phyloP scores from a whole-genome alignment of 2,888 invertebrate species.

The Sphaeridia pumilis region DNA sequence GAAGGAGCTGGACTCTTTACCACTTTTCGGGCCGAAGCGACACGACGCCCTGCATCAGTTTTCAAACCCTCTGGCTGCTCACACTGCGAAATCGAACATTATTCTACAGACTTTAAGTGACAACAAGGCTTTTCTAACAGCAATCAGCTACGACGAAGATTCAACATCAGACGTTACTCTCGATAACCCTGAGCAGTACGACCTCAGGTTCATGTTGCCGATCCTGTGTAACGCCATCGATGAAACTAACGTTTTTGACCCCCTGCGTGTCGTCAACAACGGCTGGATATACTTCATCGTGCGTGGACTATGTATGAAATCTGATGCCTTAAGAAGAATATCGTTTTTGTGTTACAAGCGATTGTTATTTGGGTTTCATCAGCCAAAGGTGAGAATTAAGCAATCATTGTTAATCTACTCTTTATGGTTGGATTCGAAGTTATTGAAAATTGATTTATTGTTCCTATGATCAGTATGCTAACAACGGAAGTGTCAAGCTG shows the following conservation, averaged over 20 bases:
- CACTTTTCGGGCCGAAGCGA: slow-evolving; percentile 32
- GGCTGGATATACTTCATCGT: slow-evolving; percentile 34
- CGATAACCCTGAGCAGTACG: slow-evolving; percentile 19
- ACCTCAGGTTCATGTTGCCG: slow-evolving; percentile 29
- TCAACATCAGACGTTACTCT: not conserved
- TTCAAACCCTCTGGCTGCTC: slow-evolving; percentile 33
- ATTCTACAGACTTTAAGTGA: slow-evolving; percentile 21
- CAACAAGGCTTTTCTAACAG: slow-evolving; percentile 27
- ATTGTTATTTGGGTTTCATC: slow-evolving; percentile 26
- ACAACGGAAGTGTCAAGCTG: slow-evolving; percentile 26
- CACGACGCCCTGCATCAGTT: slow-evolving; percentile 16
- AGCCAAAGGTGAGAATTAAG: slow-evolving; percentile 22
- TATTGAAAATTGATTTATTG: slow-evolving; percentile 2
- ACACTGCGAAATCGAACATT: slow-evolving; percentile 28
- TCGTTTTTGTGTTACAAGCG: slow-evolving; percentile 27
- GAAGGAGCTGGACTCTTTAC: slow-evolving; percentile 17
- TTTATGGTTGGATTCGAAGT: not conserved
- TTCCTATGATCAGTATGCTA: slow-evolving; percentile 14
- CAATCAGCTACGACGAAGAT: slow-evolving; percentile 23
- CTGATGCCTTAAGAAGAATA: slow-evolving; percentile 18
- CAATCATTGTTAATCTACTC: slow-evolving; percentile 6
- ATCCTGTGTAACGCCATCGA: slow-evolving; percentile 28
- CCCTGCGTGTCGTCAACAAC: slow-evolving; percentile 22
- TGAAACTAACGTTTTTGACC: slow-evolving; percentile 33
- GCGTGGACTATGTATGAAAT: slow-evolving; percentile 25